Base-by-base conservation (phyloP, 2,888 invertebrate species). In the Eupithecia abbreviata region DNA sequence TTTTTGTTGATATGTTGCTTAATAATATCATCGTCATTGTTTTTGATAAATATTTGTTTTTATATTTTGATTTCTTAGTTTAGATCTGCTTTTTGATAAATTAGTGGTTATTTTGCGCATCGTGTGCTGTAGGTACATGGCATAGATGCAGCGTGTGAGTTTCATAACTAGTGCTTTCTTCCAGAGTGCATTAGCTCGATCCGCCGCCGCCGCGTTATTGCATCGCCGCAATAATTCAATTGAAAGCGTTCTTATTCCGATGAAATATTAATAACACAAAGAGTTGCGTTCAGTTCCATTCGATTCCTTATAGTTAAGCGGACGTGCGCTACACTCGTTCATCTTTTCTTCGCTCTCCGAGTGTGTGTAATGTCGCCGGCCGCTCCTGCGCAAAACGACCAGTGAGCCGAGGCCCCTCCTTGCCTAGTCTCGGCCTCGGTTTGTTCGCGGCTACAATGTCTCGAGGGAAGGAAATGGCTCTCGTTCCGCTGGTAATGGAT, bases 331-430 rank as follows among this genome's bases (percentile, higher is more conserved):
- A 18, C 3, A 79, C 86, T 90, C 89, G 89, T 92, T 91, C 90
- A 86, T 93, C 92, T 93, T 91, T 89, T 90, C 89, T 84, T 90
- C 92, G 90, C 92, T 88, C 88, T 80, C 55, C 76, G 79, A 82
- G 83, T 84, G 82, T 84, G 84, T 82, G 82, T 84, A 81, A 83
- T 90, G 92, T 92, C 91, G 89, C 89, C 86, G 85, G 82, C 88
- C 88, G 88, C 88, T 89, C 85, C 84, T 81, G 85, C 84, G 82
- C 83, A 85, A 87, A 88, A 80, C 88, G 88, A 80, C 93, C 90
- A 88, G 30, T 75, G 9, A 82, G 83, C 7, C 18, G 2, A 69
- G 91, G 84, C 41, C 91, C 71, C 84, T 81, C 75, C 65, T 79
- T 68, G 74, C 69, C 78, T 79, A 85, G 86, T 86, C 79, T 82